Evolutionary conservation across 2,888 invertebrate species (phyloP), one percentile per base, ranked within the genome.

Genomic region (Microplitis deprimator): DNA sequence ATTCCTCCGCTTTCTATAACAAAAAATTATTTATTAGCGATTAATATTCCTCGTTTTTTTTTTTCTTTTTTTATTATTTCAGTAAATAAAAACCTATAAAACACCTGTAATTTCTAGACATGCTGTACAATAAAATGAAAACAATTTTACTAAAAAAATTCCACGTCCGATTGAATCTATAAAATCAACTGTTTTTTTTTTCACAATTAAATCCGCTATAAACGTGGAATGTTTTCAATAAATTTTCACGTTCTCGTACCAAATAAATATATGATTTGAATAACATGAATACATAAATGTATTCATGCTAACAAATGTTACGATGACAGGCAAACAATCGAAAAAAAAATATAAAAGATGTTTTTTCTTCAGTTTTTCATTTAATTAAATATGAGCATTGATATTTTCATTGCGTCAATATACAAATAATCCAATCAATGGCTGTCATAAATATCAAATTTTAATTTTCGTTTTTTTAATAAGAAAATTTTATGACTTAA

Each of bases 1-100:
- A 89, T 87, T 77, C 88, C 89, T 77, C 88, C 88, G 75, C 88
- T 89, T n/a, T 74, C 77, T 77, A 64, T 16, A 77, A 77, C 68
- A 38, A 77, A 50, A 73, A 61, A 71, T 73, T 20, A 65, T 10
- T 29, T 6, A 38, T 40, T 29, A 68, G 65, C 38, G n/a, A 68
- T 20, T 68, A n/a, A 1, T 29, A 29, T 4, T 29, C 29, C 3
- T 20, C 4, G 1, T 29, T 2, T 29, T 29, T 29, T 29, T 29
- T 29, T 29, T 29, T 29, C 0, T 29, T 29, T 29, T 29, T 29
- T 29, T 29, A 50, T 16, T 13, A 68, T 75, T n/a, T 8, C 62
- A 74, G 71, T 68, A 77, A 13, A 74, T 75, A 73, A 13, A 74
- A 16, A 13, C 16, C 7, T 17, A 65, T 7, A 65, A 3, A 65